Evolutionary conservation across 1,140 invertebrate genomes (phyloP), one percentile per base, ranked within the genome.

Genomic region (Temnothorax nylanderi): DNA sequence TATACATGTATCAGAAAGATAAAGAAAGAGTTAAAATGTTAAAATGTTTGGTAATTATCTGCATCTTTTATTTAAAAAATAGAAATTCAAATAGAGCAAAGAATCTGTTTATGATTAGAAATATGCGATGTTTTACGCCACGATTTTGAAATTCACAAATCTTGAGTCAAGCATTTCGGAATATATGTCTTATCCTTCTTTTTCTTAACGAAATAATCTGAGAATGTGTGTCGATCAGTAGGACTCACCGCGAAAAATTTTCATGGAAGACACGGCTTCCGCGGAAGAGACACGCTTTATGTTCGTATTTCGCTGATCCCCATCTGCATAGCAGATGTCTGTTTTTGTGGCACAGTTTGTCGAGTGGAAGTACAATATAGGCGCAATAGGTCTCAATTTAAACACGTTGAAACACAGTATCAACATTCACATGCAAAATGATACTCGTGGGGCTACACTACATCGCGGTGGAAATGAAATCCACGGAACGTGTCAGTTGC

Each of bases 291-390:
- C 11, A 7, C 51, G 13, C 41, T 75, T 60, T 26, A 37, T 32
- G 49, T 26, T 26, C 10, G 37, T 41, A 58, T 18, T 32, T 71
- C 60, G 10, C 16, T 51, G 32, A 67, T 37, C 32, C 16, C 4
- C 16, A 56, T 69, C 64, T 58, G 67, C 37, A 37, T 60, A 26
- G 26, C 80, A 72, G 26, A 60, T 37, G 56, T 82, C 69, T 84
- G 54, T 49, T 58, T 81, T 84, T 60, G 7, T 47, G 13, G 13
- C 80, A 47, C 41, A 11, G 32, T 74, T 58, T 74, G 54, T 18
- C 54, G 44, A 49, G 56, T 71, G 69, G 56, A 84, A 60, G n/a
- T 60, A 60, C 26, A 84, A 75, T 75, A 75, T 75, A 44, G 41
- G 6, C 47, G 41, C 54, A 60, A 62, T 60, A 41, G n/a, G 32